These are phyloP conservation scores for Phrynocephalus guinanensis DNA, from an alignment of 2,797 vertebrate genomes.

Conservation along the genomic window DNA sequence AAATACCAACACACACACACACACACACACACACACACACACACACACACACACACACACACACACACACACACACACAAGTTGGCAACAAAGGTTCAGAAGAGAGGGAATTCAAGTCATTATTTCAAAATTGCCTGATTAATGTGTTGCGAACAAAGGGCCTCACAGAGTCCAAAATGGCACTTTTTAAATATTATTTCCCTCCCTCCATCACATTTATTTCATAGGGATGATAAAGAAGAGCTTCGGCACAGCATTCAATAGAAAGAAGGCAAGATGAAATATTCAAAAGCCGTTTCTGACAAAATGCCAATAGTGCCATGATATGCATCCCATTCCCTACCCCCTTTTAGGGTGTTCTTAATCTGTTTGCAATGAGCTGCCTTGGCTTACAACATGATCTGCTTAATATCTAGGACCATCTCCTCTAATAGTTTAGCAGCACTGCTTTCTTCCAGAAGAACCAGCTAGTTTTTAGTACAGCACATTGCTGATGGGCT, in stretches of 20 bases:
- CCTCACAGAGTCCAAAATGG: conserved; percentile 68
- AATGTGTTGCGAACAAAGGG: conserved; percentile 68
- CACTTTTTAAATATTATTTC: conserved; percentile 31
- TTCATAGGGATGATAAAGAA: conserved; percentile 70
- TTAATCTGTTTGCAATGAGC: conserved; percentile 33
- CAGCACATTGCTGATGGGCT: conserved; percentile 22
- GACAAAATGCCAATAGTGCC: conserved; percentile 29
- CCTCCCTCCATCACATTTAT: conserved; percentile 57
- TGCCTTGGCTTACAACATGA: neutral
- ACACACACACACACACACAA: neutral
- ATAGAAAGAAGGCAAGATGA: conserved; percentile 40
- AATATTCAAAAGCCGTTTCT: conserved; percentile 49
- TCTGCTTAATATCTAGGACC: neutral
- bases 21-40: neutral
- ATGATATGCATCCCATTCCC: neutral
- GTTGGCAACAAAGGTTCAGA: conserved; percentile 65
- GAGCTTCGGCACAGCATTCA: conserved; percentile 61
- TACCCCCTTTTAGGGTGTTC: conserved; percentile 23
- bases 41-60: too few relatives aligned
- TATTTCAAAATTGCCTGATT: conserved; percentile 77
- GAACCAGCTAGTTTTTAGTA: conserved; percentile 6
- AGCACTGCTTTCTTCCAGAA: neutral
- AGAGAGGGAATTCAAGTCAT: conserved; percentile 67
- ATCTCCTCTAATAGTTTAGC: neutral
- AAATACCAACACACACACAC: conserved; percentile 19